A percentile compares a stretch with the other conserved stretches of the same genome.
Conservation (phyloP, 2,797 vertebrate species). For the Coranthus polyacanthus region DNA sequence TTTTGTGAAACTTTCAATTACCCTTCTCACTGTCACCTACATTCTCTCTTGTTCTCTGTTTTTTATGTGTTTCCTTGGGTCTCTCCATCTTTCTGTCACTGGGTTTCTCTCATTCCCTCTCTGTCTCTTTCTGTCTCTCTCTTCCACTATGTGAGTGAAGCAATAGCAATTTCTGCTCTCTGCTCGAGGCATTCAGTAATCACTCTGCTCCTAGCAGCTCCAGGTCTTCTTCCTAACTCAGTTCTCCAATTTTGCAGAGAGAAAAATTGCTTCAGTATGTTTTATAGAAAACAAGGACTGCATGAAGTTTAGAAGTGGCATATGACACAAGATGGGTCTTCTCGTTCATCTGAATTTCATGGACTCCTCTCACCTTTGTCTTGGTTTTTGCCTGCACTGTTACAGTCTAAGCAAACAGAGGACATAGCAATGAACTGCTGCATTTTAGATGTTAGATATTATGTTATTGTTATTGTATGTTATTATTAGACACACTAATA, state of each 20-base stretch:
- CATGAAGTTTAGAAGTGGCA: neutral
- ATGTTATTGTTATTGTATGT: too few relatives aligned
- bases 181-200: constrained; percentile 21
- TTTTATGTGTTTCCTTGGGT: constrained; percentile 3
- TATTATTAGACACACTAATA: constrained; percentile 1
- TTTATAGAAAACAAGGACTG: constrained; percentile 11
- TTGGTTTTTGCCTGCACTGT: constrained; percentile 30
- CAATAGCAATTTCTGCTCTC: constrained; percentile 30
- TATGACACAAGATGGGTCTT: neutral
- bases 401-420: too few relatives aligned
- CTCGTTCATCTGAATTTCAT: constrained; percentile 2
- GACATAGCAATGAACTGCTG: too few relatives aligned
- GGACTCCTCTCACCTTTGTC: neutral
- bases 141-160: constrained; percentile 15
- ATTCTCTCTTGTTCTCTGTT: neutral
- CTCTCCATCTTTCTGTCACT: too few relatives aligned
- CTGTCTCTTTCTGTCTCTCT: constrained; percentile 8
- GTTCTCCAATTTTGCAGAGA: constrained; percentile 14
- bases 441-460: neutral
- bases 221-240: neutral
- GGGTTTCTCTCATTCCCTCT: constrained; percentile 1
- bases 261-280: constrained; percentile 1
- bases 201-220: constrained; percentile 19
- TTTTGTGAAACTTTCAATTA: neutral
- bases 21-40: constrained; percentile 14